Evolutionary conservation across 2,888 invertebrate species (phyloP), one percentile per base, ranked within the genome.

Genomic region (Schrankia costaestrigalis): DNA sequence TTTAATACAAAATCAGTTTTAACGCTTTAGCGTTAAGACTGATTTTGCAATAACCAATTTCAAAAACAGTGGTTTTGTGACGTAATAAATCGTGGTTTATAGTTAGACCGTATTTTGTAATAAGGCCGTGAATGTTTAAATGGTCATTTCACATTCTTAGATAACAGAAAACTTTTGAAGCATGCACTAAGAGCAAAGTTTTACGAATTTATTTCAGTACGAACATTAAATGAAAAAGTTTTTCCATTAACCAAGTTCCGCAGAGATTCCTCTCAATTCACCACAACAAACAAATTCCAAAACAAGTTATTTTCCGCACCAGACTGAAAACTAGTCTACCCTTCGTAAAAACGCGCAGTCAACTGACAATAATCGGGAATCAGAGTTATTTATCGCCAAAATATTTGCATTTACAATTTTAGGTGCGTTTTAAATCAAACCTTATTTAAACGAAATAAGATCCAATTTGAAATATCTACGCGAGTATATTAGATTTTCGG

Each of bases 331-430:
- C 14, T 35, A 64, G 67, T 58, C 62, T 41, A 49, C 25, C 35
- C 53, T 31, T 40, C 10, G 30, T 38, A 40, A 41, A 41, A 52
- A 44, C 56, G 54, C 54, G 49, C 50, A 52, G 44, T 51, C 56
- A 56, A 80, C 80, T 80, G 71, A 69, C 68, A 64, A 61, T 55
- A 63, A 59, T 56, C 51, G 49, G 54, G 55, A 63, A 57, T 67
- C 59, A 52, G 53, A 35, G 46, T 46, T 54, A 49, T 46, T 55
- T 46, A 42, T 44, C 40, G 26, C 46, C 34, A 43, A 57, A 62
- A 56, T 55, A 54, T 50, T 54, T 51, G 33, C 35, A 50, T 41
- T 59, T 59, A 42, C 43, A 37, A 56, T 53, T 50, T 37, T 36
- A 45, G 40, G 13, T 23, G 25, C 31, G 28, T 29, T 15, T 31